Evolutionary conservation across 1,140 invertebrate genomes (phyloP).

Genomic region (Anoplophora glabripennis): DNA sequence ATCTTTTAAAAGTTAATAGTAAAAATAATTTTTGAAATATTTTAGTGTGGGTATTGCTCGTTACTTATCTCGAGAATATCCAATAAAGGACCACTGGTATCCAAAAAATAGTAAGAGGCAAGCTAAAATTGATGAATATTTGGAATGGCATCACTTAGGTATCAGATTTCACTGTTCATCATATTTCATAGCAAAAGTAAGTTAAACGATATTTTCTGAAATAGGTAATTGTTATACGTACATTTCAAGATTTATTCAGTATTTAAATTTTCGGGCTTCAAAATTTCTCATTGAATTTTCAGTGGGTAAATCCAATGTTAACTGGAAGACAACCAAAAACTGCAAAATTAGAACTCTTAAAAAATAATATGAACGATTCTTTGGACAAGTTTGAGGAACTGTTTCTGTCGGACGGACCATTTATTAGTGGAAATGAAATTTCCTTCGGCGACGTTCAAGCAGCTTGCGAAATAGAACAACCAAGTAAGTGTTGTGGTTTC

Average conservation of each 20-base stretch:
- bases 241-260: background rate
- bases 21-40: constrained; percentile 29
- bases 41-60: constrained; percentile 72
- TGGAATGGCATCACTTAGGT: constrained; percentile 84
- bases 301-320: constrained; percentile 34
- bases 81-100: constrained; percentile 65
- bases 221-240: too few species aligned
- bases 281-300: constrained; percentile 6
- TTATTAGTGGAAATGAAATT: constrained; percentile 63
- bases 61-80: constrained; percentile 55
- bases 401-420: constrained; percentile 62
- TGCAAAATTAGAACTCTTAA: constrained; percentile 50
- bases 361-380: constrained; percentile 55
- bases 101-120: constrained; percentile 65
- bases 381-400: constrained; percentile 61
- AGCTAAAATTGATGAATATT: constrained; percentile 78
- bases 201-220: constrained; percentile 13
- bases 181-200: constrained; percentile 68
- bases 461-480: constrained; percentile 82
- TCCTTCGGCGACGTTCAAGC: constrained; percentile 78
- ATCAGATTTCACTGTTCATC: constrained; percentile 63
- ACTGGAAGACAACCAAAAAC: constrained; percentile 44
- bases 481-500: constrained; percentile 56
- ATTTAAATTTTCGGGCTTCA: constrained; percentile 5
- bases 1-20: too few species aligned